These are phyloP conservation scores for Monomorium pharaonis DNA, from an alignment of 1,140 invertebrate species.

Conservation along the genomic window DNA sequence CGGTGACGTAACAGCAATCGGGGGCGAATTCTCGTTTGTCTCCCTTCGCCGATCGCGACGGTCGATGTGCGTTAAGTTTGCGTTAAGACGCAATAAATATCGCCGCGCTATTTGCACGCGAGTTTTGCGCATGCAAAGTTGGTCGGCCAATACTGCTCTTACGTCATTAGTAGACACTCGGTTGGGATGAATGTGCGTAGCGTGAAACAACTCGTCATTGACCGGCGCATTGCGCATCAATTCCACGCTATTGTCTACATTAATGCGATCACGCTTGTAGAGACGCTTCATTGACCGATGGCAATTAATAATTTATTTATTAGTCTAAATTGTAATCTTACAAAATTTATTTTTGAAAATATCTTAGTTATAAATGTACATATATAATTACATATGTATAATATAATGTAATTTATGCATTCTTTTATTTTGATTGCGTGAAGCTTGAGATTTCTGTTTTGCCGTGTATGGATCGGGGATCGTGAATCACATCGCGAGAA, in stretches of 20 bases:
- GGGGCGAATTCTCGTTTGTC: background rate
- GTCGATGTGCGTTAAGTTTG: background rate
- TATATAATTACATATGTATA: background rate
- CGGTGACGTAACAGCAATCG: background rate
- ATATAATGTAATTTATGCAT: no score
- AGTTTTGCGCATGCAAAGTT: constrained; percentile 41
- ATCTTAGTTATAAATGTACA: background rate
- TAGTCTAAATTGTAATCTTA: background rate
- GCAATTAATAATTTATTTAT: background rate
- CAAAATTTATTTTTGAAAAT: background rate
- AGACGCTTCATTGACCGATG: background rate
- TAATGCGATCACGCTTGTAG: background rate
- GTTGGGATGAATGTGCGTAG: constrained; percentile 22
- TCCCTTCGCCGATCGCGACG: background rate
- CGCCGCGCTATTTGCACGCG: constrained; percentile 28
- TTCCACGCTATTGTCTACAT: background rate
- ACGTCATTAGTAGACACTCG: constrained; percentile 31
- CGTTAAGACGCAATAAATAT: constrained; percentile 56
- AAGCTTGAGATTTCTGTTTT: background rate
- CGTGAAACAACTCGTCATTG: constrained; percentile 25
- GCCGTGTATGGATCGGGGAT: background rate
- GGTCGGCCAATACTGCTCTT: constrained; percentile 35
- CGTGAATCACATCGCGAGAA: background rate
- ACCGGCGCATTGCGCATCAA: constrained; percentile 16
- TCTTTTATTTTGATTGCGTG: background rate